Evolutionary conservation across 2,113 vertebrate species (phyloP).

Genomic region (Phalacrocorax brasilianus): DNA sequence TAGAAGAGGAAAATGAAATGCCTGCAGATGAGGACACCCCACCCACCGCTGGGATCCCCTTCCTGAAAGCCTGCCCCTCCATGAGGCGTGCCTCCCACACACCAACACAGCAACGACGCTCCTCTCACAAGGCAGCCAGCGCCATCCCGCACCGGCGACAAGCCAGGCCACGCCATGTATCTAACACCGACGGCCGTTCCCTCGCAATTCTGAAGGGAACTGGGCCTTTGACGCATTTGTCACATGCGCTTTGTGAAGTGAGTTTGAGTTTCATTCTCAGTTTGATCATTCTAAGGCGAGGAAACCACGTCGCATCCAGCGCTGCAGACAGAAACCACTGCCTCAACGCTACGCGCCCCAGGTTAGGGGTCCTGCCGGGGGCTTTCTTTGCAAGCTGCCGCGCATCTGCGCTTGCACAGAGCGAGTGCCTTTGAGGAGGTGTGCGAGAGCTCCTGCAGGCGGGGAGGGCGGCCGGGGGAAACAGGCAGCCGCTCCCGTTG

Average conservation of each 20-base stretch:
- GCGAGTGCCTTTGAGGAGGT: accelerated
- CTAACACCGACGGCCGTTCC: not conserved
- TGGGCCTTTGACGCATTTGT: not conserved
- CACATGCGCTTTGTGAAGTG: accelerated
- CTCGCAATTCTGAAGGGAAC: not conserved
- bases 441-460: accelerated
- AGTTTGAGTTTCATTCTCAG: not conserved
- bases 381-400: not conserved
- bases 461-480: not conserved
- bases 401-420: accelerated
- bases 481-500: no score
- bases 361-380: no score
- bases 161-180: not conserved
- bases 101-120: not conserved
- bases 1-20: not conserved
- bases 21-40: not conserved
- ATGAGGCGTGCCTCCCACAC: not conserved
- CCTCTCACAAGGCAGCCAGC: not conserved
- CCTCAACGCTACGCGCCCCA: no score
- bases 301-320: not conserved
- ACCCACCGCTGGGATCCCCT: not conserved
- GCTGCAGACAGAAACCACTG: not conserved
- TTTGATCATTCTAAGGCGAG: not conserved
- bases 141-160: not conserved
- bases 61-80: not conserved